phyloP scores from a whole-genome alignment of 2,113 vertebrate genomes.

The Saccopteryx bilineata region DNA sequence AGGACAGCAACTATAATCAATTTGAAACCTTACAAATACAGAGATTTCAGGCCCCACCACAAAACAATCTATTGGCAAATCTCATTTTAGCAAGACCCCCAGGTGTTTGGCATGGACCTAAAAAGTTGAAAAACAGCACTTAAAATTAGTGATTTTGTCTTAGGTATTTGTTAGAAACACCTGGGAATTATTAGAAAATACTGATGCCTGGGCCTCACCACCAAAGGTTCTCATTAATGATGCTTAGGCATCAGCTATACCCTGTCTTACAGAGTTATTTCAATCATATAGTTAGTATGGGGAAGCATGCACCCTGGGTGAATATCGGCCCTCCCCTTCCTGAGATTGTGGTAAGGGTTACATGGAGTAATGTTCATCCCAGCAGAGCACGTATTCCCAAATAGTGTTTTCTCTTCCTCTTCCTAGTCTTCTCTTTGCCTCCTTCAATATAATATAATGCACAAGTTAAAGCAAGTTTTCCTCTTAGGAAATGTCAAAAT shows the following conservation, averaged over 20 bases:
- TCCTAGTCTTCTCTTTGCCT: background rate
- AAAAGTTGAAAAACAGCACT: background rate
- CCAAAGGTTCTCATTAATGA: background rate
- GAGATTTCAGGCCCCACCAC: background rate
- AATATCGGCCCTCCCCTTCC: too few relatives aligned
- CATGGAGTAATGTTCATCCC: background rate
- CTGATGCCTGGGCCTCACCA: too few relatives aligned
- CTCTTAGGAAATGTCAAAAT: background rate
- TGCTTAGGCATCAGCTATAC: background rate
- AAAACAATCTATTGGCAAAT: background rate
- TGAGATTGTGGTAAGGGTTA: background rate
- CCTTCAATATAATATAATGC: background rate
- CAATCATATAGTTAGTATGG: background rate
- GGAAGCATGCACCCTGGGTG: rapidly evolving
- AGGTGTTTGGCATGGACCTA: background rate
- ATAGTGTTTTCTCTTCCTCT: background rate
- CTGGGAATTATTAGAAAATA: background rate
- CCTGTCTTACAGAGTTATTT: background rate
- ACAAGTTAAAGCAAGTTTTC: background rate
- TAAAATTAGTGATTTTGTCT: background rate
- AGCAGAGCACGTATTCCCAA: background rate
- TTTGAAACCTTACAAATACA: background rate
- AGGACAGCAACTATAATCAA: background rate
- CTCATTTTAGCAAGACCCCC: background rate
- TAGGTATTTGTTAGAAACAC: background rate